Evolutionary conservation across 2,888 invertebrate genomes (phyloP).

Genomic region (Catocala nupta): DNA sequence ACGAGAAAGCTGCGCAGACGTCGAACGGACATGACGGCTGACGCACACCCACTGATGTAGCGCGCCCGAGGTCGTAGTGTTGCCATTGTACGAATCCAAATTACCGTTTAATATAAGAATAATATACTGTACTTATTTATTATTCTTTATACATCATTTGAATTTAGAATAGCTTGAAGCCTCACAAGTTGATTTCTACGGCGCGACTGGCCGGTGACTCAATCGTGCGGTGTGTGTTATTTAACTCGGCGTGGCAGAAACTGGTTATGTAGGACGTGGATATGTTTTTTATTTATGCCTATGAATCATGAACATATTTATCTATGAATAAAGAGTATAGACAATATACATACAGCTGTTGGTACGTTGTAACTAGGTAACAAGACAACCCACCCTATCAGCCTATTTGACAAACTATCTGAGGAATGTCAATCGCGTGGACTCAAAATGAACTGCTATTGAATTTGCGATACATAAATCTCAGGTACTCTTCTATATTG

Average conservation of each 20-base stretch:
- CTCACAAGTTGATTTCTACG: too few relatives aligned
- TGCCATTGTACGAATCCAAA: constrained; percentile 11
- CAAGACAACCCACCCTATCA: too few relatives aligned
- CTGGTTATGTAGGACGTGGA: constrained; percentile 5
- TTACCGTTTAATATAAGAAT: constrained; percentile 5
- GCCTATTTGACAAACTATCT: too few relatives aligned
- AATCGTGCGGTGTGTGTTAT: constrained; percentile 1
- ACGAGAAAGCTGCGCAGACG: constrained; percentile 67
- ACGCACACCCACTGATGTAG: constrained; percentile 71
- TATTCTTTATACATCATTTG: constrained; percentile 1
- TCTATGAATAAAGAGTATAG: too few relatives aligned
- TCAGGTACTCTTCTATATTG: too few relatives aligned
- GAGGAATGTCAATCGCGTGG: too few relatives aligned
- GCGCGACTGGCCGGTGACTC: too few relatives aligned
- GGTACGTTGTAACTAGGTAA: too few relatives aligned
- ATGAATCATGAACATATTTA: neutral
- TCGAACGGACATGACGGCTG: constrained; percentile 75
- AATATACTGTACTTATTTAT: neutral
- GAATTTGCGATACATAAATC: too few relatives aligned
- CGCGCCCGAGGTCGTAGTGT: constrained; percentile 66
- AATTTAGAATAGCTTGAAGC: neutral
- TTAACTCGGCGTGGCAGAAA: constrained; percentile 1
- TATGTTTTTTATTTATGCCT: neutral
- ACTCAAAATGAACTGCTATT: too few relatives aligned
- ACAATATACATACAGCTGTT: too few relatives aligned